Conservation (phyloP, 1,140 invertebrate genomes). For the Streblospio benedicti region DNA sequence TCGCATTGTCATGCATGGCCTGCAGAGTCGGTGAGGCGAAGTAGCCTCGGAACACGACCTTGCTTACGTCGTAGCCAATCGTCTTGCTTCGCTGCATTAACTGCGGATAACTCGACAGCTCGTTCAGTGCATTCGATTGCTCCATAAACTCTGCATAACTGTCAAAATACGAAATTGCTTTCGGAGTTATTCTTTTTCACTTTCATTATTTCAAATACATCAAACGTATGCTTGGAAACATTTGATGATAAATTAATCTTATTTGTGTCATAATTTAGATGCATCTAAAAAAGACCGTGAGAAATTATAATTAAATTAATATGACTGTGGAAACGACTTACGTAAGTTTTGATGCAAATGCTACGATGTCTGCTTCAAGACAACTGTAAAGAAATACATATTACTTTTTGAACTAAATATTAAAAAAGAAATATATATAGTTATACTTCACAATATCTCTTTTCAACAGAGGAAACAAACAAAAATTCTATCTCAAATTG, state of each 20-base stretch:
- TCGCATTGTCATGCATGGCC: conserved; percentile 36
- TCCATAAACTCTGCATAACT: conserved; percentile 45
- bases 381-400: conserved; percentile 29
- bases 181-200: no score
- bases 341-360: conserved; percentile 38
- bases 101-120: conserved; percentile 33
- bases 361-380: conserved; percentile 39
- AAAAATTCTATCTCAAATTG: no score
- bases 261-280: no score
- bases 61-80: conserved; percentile 39
- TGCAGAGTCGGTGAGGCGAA: conserved; percentile 39
- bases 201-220: no score
- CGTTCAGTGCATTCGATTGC: conserved; percentile 35
- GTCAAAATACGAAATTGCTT: conserved; percentile 5
- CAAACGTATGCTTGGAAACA: no score
- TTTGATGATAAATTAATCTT: no score
- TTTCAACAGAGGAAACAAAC: no score
- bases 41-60: conserved; percentile 44
- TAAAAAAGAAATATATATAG: no score
- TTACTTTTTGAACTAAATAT: not conserved
- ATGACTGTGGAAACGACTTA: conserved; percentile 24
- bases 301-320: no score
- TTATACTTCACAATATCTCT: no score
- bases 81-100: conserved; percentile 31
- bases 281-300: no score